These are phyloP conservation scores for Drosophila formosana DNA, from an alignment of 2,888 invertebrate species.

Conservation along the genomic window DNA sequence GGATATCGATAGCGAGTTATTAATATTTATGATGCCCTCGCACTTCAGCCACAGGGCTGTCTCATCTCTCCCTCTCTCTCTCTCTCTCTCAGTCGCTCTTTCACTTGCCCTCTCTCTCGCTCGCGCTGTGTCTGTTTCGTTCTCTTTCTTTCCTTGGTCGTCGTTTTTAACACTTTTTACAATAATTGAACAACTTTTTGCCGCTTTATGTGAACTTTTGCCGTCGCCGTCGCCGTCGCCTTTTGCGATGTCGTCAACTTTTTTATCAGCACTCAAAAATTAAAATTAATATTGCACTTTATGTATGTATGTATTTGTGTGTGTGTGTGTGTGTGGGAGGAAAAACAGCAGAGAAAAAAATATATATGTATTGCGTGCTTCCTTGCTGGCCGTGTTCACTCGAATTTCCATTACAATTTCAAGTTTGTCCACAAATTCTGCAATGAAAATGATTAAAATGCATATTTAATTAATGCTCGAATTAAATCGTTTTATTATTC, in stretches of 20 bases:
- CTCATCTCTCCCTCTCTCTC: background rate
- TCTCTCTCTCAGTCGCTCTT: background rate
- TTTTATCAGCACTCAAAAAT: constrained; percentile 58
- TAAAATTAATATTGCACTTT: constrained; percentile 55
- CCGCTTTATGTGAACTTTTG: constrained; percentile 72
- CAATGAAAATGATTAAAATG: constrained; percentile 38
- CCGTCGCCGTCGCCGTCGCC: constrained; percentile 33
- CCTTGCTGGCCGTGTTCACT: constrained; percentile 15
- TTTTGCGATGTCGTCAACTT: constrained; percentile 50
- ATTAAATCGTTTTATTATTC: background rate
- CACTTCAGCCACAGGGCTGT: background rate
- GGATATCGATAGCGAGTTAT: constrained; percentile 6
- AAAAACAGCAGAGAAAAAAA: constrained; percentile 8
- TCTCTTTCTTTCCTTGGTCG: constrained; percentile 17
- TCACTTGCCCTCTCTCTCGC: background rate
- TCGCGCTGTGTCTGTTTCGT: too few species aligned
- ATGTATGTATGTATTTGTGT: constrained; percentile 12
- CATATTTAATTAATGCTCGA: background rate
- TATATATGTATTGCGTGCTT: background rate
- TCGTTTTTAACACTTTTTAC: constrained; percentile 73
- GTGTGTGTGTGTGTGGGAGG: constrained; percentile 2
- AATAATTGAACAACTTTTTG: constrained; percentile 78
- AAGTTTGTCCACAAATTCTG: constrained; percentile 47
- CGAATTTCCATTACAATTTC: constrained; percentile 31
- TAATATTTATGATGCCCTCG: constrained; percentile 22